These are phyloP conservation scores for Pantherophis guttatus DNA, from an alignment of 2,113 vertebrate species.

Conservation along the genomic window DNA sequence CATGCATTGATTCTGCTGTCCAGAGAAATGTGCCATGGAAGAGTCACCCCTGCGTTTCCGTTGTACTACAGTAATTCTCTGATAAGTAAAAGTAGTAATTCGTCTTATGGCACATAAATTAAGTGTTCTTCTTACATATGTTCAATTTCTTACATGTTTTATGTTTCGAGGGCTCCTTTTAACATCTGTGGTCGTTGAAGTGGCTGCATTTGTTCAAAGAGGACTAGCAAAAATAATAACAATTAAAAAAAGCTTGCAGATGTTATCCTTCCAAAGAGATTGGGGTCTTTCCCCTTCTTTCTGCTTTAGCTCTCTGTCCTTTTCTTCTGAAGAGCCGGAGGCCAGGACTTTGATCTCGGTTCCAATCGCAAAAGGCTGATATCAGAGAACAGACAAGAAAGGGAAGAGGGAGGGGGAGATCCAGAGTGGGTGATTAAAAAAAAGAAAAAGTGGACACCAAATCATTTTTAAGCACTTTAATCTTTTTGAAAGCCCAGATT, in stretches of 20 bases:
- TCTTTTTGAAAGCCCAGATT: constrained; percentile 27
- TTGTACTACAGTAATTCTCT: not conserved
- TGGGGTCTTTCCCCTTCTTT: not conserved
- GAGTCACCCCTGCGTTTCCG: not conserved
- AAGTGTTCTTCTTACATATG: not conserved
- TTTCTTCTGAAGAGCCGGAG: constrained; percentile 50
- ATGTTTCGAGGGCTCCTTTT: not conserved
- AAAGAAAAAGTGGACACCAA: constrained; percentile 24
- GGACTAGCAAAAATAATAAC: not conserved
- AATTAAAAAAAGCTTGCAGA: not conserved
- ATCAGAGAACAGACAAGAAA: constrained; percentile 57
- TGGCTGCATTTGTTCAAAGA: not conserved
- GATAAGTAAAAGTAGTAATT: not conserved
- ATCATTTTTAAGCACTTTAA: constrained; percentile 37
- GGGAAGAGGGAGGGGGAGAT: constrained; percentile 3
- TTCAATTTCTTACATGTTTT: not conserved
- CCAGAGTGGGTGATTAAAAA: constrained; percentile 47
- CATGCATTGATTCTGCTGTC: not conserved
- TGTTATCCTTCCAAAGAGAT: not conserved
- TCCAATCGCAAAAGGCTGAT: constrained; percentile 57
- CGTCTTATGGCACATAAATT: not conserved
- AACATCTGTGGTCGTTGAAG: not conserved
- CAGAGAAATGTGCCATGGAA: not conserved
- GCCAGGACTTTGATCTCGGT: constrained; percentile 58
- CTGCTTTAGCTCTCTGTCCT: not conserved